Evolutionary conservation across 2,797 vertebrate species (phyloP).

Genomic region (Oophaga sylvatica): DNA sequence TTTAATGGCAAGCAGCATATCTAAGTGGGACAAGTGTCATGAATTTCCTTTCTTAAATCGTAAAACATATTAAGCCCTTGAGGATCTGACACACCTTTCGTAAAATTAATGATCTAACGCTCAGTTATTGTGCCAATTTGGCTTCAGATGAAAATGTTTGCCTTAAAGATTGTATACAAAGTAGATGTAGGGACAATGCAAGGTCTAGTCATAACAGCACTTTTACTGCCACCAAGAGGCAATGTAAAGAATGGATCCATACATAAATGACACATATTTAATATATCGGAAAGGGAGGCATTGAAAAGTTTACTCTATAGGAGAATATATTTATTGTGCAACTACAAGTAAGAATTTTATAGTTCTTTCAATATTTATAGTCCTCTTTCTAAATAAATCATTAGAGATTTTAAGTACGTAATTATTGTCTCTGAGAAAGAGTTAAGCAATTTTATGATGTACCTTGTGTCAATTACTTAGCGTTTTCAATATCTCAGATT

Average conservation of each 20-base stretch:
- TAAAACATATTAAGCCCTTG: slow-evolving; percentile 45
- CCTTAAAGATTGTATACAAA: slow-evolving; percentile 24
- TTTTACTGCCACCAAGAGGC: slow-evolving; percentile 53
- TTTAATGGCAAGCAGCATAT: not conserved
- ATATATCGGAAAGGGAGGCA: not conserved
- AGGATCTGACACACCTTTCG: slow-evolving; percentile 58
- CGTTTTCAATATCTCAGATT: not conserved
- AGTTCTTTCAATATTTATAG: not conserved
- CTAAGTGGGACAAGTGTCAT: slow-evolving; percentile 29
- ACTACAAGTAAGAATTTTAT: not conserved
- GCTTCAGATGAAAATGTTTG: slow-evolving; percentile 31
- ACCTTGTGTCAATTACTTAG: not conserved
- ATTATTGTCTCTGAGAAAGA: too few relatives aligned
- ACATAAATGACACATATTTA: not conserved
- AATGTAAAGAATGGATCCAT: not conserved
- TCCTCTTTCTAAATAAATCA: not conserved
- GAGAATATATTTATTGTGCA: not conserved
- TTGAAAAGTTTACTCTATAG: not conserved
- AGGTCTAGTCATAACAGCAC: slow-evolving; percentile 4
- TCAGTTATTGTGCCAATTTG: slow-evolving; percentile 56
- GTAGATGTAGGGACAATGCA: not conserved
- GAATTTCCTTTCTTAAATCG: slow-evolving; percentile 28
- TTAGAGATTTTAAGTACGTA: too few relatives aligned
- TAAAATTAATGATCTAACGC: slow-evolving; percentile 56
- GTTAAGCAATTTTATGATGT: not conserved